phyloP scores from a whole-genome alignment of 2,888 invertebrate genomes.

The Euzophera pinguis region DNA sequence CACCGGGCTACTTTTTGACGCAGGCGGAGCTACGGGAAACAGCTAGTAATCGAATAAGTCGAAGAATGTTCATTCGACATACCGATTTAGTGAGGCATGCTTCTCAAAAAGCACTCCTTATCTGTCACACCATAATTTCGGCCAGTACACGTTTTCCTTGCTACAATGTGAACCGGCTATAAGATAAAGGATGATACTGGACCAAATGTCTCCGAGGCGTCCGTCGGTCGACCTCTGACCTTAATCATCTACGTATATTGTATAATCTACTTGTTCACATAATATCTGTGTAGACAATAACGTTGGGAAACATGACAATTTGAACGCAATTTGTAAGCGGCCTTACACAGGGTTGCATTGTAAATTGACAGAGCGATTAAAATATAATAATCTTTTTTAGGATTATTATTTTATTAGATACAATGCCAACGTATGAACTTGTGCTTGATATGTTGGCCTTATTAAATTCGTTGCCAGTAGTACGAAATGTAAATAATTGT shows the following conservation, averaged over 20 bases:
- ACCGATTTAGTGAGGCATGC: no score
- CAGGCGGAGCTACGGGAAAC: no score
- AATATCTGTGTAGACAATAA: neutral
- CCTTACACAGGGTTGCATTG: neutral
- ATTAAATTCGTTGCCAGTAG: no score
- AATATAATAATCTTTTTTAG: neutral
- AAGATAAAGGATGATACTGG: neutral
- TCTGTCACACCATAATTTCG: no score
- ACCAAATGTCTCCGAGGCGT: neutral
- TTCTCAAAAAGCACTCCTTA: no score
- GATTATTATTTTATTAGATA: neutral
- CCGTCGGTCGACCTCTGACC: neutral
- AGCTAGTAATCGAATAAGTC: no score
- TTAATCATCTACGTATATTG: slow-evolving; percentile 3
- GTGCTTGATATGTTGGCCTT: neutral
- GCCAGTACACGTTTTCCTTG: no score
- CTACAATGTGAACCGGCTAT: neutral
- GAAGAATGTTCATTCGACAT: no score
- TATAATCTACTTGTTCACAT: slow-evolving; percentile 3
- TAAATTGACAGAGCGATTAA: slow-evolving; percentile 6
- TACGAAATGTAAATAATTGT: no score
- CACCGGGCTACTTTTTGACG: no score
- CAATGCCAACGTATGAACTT: neutral
- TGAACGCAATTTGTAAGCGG: neutral
- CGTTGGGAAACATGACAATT: slow-evolving; percentile 1